Conservation (phyloP, 2,888 invertebrate genomes). For the Eumerus sabulonum region DNA sequence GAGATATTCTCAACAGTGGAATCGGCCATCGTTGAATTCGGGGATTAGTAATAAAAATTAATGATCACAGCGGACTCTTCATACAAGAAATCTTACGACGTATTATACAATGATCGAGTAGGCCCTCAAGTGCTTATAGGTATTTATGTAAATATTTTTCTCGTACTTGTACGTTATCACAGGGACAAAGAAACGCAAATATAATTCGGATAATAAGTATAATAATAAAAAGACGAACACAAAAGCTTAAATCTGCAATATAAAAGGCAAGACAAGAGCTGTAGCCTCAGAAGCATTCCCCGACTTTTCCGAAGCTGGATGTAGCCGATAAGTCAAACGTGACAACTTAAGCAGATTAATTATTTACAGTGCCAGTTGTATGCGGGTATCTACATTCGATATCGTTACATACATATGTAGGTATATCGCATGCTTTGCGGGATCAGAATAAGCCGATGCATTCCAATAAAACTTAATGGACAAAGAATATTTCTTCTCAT, state of each 20-base stretch:
- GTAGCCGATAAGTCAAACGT: conserved; percentile 17
- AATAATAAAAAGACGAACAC: not conserved
- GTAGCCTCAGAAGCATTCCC: conserved; percentile 25
- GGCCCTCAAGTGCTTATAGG: too few relatives aligned
- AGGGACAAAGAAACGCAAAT: not conserved
- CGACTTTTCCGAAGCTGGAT: not conserved
- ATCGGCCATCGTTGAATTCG: too few relatives aligned
- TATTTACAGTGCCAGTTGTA: not conserved
- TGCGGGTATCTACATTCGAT: not conserved
- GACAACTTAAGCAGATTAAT: conserved; percentile 3
- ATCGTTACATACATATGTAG: too few relatives aligned
- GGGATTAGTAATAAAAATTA: too few relatives aligned
- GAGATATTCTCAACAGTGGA: too few relatives aligned
- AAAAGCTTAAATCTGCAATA: conserved; percentile 11
- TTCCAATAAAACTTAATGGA: too few relatives aligned
- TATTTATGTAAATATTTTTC: not conserved
- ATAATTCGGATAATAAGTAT: conserved; percentile 5
- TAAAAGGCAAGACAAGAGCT: conserved; percentile 17
- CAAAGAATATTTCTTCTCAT: too few relatives aligned
- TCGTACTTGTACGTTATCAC: not conserved
- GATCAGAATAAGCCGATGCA: too few relatives aligned
- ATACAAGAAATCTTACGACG: too few relatives aligned
- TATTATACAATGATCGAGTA: too few relatives aligned
- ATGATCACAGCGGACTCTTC: too few relatives aligned
- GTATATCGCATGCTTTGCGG: too few relatives aligned